These are phyloP conservation scores for Orchesella cincta DNA, from an alignment of 1,140 invertebrate species.

Conservation along the genomic window DNA sequence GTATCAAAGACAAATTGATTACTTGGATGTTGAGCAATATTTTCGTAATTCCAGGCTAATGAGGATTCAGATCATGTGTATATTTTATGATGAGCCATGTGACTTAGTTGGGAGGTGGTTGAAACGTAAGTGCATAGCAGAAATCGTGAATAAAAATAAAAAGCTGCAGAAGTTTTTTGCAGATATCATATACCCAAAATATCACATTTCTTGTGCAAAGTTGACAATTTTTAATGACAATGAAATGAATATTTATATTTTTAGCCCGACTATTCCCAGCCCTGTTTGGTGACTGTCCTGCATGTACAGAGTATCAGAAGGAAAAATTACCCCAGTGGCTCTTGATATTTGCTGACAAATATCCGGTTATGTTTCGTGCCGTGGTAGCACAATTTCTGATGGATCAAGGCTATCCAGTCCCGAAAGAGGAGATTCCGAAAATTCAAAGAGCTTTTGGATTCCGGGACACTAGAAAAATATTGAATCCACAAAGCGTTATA, in stretches of 20 bases:
- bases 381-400: slow-evolving; percentile 36
- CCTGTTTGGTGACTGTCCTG: slow-evolving; percentile 32
- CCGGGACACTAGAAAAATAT: slow-evolving; percentile 29
- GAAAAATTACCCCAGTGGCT: slow-evolving; percentile 40
- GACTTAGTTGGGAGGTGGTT: slow-evolving; percentile 43
- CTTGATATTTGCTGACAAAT: slow-evolving; percentile 35
- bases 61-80: slow-evolving; percentile 43
- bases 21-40: slow-evolving; percentile 39
- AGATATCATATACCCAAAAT: too few species aligned
- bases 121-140: slow-evolving; percentile 39
- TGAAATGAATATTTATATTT: slow-evolving; percentile 20
- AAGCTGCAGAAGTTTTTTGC: too few species aligned
- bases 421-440: slow-evolving; percentile 31
- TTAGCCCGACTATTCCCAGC: slow-evolving; percentile 34
- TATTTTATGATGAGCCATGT: slow-evolving; percentile 46
- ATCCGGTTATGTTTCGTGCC: slow-evolving; percentile 35
- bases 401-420: slow-evolving; percentile 39
- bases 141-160: too few species aligned
- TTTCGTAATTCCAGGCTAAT: slow-evolving; percentile 45
- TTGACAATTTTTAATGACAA: too few species aligned
- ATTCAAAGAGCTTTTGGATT: slow-evolving; percentile 36
- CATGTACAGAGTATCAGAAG: slow-evolving; percentile 36
- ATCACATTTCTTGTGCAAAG: not conserved
- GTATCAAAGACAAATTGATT: slow-evolving; percentile 41
- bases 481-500: not conserved